Conservation (phyloP, 1,140 invertebrate genomes). For the Brachionus paranguensis region DNA sequence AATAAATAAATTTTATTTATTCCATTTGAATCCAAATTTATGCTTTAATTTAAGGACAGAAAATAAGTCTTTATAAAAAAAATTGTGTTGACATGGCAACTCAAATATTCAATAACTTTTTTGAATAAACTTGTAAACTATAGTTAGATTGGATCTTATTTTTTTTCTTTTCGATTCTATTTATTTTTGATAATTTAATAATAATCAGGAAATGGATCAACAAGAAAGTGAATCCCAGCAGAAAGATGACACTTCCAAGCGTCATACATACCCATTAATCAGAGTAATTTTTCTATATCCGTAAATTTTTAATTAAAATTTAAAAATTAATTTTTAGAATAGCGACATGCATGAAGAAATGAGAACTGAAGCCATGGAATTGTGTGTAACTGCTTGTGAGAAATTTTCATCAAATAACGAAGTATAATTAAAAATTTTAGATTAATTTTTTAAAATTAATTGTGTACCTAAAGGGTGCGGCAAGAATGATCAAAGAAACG, state of each 20-base stretch:
- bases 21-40: too few species aligned
- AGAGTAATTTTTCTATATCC: constrained; percentile 35
- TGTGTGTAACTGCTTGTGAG: constrained; percentile 82
- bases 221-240: constrained; percentile 42
- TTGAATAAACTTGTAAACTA: neutral
- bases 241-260: constrained; percentile 40
- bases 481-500: constrained; percentile 80
- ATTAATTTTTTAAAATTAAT: constrained; percentile 39
- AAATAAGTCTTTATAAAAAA: neutral
- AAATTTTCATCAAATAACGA: constrained; percentile 78
- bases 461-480: constrained; percentile 60
- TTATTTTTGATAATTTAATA: neutral
- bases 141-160: neutral
- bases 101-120: neutral
- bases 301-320: neutral
- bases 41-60: neutral
- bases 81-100: neutral
- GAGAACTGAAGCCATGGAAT: constrained; percentile 76
- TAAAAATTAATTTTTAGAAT: constrained; percentile 45
- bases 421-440: constrained; percentile 54
- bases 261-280: constrained; percentile 43
- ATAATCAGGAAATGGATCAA: neutral
- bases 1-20: too few species aligned
- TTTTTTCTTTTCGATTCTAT: neutral
- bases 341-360: constrained; percentile 87